Evolutionary conservation across 1,140 invertebrate genomes (phyloP).

Genomic region (Oryctes rhinoceros): DNA sequence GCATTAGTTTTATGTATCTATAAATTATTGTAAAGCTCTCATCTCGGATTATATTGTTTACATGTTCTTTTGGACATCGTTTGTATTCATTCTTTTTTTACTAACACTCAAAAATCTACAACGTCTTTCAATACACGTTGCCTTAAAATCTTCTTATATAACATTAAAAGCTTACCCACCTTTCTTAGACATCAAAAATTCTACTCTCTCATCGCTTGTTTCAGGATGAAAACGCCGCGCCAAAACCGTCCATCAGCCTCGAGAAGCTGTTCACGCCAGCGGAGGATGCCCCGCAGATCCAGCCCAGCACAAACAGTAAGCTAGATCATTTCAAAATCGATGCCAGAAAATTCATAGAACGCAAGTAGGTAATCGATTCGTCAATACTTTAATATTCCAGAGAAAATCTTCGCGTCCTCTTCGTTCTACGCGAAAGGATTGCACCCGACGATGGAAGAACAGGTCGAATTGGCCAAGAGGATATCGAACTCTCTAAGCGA

Average conservation of each 20-base stretch:
- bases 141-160: no score
- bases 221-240: constrained; percentile 63
- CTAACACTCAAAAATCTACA: no score
- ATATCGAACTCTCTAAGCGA: constrained; percentile 93
- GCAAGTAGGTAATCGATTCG: no score
- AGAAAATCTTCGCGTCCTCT: constrained; percentile 91
- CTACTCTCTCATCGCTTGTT: constrained; percentile 35
- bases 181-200: no score
- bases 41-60: no score
- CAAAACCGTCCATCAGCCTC: constrained; percentile 72
- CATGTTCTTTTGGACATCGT: no score
- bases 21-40: no score
- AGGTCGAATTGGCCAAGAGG: constrained; percentile 88
- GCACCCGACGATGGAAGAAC: constrained; percentile 94
- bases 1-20: no score
- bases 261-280: constrained; percentile 88
- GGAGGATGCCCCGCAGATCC: constrained; percentile 65
- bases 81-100: no score
- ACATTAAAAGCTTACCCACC: no score
- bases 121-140: no score
- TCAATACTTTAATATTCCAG: constrained; percentile 62
- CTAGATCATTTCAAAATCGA: constrained; percentile 15
- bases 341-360: no score
- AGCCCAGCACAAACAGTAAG: constrained; percentile 54
- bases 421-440: constrained; percentile 89